Conservation (phyloP, 2,888 invertebrate genomes). For the Nephrocerus scutellatus region DNA sequence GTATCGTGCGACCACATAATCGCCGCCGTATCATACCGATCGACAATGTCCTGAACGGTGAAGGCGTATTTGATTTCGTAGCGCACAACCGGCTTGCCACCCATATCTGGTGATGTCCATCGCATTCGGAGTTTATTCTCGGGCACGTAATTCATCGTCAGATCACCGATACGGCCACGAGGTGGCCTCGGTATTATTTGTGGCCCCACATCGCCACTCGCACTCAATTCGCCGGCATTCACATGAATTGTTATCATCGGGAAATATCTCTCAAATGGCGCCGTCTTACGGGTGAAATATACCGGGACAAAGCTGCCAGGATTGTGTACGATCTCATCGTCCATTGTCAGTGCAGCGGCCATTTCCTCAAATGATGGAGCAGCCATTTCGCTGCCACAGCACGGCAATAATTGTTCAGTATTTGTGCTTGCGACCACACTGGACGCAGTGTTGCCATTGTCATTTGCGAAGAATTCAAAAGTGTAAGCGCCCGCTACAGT, state of each 20-base stretch:
- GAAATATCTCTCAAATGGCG: slow-evolving; percentile 51
- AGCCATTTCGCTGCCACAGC: no score
- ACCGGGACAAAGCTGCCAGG: slow-evolving; percentile 50
- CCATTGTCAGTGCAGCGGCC: no score
- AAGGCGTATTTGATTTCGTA: slow-evolving; percentile 51
- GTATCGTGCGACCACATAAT: slow-evolving; percentile 46
- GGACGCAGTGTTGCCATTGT: slow-evolving; percentile 52
- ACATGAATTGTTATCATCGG: slow-evolving; percentile 49
- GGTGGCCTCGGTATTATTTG: no score
- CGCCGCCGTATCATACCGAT: slow-evolving; percentile 48
- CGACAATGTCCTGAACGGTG: slow-evolving; percentile 47
- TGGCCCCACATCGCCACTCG: slow-evolving; percentile 7
- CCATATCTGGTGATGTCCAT: slow-evolving; percentile 58
- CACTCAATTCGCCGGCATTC: slow-evolving; percentile 40
- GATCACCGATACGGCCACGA: slow-evolving; percentile 51
- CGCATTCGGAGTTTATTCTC: slow-evolving; percentile 50
- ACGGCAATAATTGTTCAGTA: no score
- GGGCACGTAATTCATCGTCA: slow-evolving; percentile 47
- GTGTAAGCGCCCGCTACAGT: slow-evolving; percentile 49
- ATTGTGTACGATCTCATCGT: slow-evolving; percentile 36
- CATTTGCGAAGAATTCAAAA: slow-evolving; percentile 50
- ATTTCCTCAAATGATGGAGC: no score
- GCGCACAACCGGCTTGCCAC: slow-evolving; percentile 48
- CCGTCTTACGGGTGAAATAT: slow-evolving; percentile 45
- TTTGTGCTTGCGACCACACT: no score